A percentile compares a stretch with the other conserved stretches of the same genome.
Evolutionary conservation across 2,113 vertebrate genomes (phyloP).

Genomic region (Pavo muticus): DNA sequence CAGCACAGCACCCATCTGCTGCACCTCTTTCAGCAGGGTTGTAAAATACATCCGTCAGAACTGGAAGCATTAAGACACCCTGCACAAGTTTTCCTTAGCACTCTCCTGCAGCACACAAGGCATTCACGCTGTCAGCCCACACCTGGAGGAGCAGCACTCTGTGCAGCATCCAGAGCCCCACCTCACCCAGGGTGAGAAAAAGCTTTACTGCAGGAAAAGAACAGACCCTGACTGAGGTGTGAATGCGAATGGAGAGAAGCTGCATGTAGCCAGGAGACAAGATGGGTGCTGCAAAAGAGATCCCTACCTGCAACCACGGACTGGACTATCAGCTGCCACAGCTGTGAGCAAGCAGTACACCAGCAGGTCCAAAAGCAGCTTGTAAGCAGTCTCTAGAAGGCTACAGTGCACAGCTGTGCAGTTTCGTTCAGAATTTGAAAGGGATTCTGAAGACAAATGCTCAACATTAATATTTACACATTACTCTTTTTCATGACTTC

Average conservation of each 20-base stretch:
- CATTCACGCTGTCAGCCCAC: background rate
- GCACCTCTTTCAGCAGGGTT: background rate
- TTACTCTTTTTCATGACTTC: conserved; percentile 43
- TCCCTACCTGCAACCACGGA: background rate
- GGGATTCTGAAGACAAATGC: conserved; percentile 31
- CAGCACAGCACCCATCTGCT: background rate
- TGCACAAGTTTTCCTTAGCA: background rate
- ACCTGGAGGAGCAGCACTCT: background rate
- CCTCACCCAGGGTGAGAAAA: background rate
- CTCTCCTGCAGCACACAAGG: background rate
- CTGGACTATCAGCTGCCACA: background rate
- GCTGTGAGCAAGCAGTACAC: rapidly evolving
- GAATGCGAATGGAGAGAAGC: background rate
- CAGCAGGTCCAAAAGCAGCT: background rate
- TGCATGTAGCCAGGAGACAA: background rate
- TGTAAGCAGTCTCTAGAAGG: background rate
- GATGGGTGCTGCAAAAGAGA: background rate
- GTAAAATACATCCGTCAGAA: background rate
- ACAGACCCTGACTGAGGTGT: background rate
- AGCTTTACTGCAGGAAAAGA: background rate
- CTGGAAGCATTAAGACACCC: background rate
- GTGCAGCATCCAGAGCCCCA: background rate
- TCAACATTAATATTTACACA: conserved; percentile 62
- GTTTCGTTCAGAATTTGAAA: background rate
- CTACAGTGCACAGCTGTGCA: background rate